Evolutionary conservation across 2,888 invertebrate genomes (phyloP), one percentile per base, ranked within the genome.

Genomic region (Caenorhabditis parvicauda): DNA sequence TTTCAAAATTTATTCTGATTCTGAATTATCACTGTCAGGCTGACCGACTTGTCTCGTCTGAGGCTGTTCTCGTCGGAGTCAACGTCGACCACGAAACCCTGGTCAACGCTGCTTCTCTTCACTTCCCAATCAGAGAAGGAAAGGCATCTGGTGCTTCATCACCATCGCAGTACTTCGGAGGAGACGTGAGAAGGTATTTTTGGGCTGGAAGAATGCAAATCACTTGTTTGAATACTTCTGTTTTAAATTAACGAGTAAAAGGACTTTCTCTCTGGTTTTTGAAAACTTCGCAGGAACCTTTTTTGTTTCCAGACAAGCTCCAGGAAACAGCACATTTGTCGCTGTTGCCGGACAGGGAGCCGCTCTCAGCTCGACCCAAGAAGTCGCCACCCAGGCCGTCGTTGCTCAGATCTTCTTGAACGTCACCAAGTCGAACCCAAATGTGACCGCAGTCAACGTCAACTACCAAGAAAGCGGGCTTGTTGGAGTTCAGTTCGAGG

Each of bases 41-140:
- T 24, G 55, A 64, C 42, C 32, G 54, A 42, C 45, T 64, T 28
- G 45, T 62, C 3, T 35, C 64, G 9, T 59, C 53, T 37, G 87
- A 89, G 48, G 88, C 90, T 59, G 89, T 90, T 14, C 87, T 96
- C 25, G 87, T 89, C 39, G 89, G 90, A 29, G 85, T 90, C 47
- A 94, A 94, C 41, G 86, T 91, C 32, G 86, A 88, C 47, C 87
- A 88, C 67, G 84, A 85, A 7, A 79, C 86, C 3, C 82, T 90
- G 9, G 81, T 85, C 3, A 84, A 86, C 17, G 87, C 86, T 74
- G 88, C 71, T 45, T 50, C 44, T 43, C 58, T 60, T 14, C 72
- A 77, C 56, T 57, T 62, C 49, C 61, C 66, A n/a, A 49, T 77
- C 12, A 38, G 82, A n/a, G 81, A 71, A 3, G 73, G 71, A 42